Base-by-base conservation (phyloP, 2,113 vertebrate species). In the Seriola quinqueradiata region DNA sequence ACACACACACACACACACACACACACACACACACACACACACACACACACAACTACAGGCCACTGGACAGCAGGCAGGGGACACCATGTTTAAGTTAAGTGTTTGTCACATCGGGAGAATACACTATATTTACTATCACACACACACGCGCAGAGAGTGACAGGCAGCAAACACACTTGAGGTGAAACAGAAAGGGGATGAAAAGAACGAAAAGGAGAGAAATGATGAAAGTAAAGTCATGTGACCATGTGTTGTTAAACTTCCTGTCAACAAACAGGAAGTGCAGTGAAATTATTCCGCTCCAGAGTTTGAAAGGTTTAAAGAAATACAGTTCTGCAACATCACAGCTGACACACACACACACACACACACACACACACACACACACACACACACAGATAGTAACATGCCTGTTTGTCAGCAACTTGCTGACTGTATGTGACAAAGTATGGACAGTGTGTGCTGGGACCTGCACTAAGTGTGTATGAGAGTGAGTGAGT, bases 361-460 rank as follows among this genome's bases (percentile, higher is more conserved):
- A 38, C 17, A 2, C 23, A 57, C 12, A 57, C 23, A 71, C 8
- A 11, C 40, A 70, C 59, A 70, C 28, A 54, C 42, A 38, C 17
- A 2, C 23, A 57, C 17, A 74, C 68, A 68, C 42, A 52, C 50
- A n/a, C 19, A n/a, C 19, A 71, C 1, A 11, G 7, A 70, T 59
- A 70, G 59, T n/a, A 57, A 21, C 10, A 78, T 60, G 70, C 75
- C 75, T 42, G 50, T 82, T 67, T 9, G 3, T 82, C 81, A 79
- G 38, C 48, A 75, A 48, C 66, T 58, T 36, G 61, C 46, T 55
- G 32, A 25, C 48, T 70, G 58, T 72, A 36, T 77, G 55, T 66
- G 17, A 54, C 32, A 61, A 50, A 80, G 86, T 70, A 59, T 79
- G 9, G 50, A 70, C 60, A 61, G 50, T 65, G 32, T 68, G 21